These are phyloP conservation scores for Chrysotoxum bicinctum DNA, from an alignment of 2,888 invertebrate genomes.

Conservation along the genomic window DNA sequence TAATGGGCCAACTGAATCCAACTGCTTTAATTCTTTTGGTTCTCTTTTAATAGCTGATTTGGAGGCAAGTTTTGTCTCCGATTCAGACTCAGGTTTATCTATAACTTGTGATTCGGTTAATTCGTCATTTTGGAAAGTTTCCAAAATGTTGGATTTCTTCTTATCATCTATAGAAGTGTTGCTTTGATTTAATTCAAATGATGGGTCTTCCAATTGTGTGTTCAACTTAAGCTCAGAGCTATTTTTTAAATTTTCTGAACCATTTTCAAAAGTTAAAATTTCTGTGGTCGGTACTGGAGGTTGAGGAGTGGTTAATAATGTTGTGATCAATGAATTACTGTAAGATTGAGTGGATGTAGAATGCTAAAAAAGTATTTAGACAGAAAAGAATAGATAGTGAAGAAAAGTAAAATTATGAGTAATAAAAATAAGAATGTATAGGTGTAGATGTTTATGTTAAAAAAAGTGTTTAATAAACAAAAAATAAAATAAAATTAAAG, in stretches of 20 bases:
- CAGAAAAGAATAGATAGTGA: slow-evolving; percentile 11
- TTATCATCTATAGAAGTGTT: neutral
- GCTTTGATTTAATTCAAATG: slow-evolving; percentile 3
- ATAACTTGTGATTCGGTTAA: neutral
- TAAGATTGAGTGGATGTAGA: slow-evolving; percentile 51
- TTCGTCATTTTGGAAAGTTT: neutral
- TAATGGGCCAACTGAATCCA: neutral
- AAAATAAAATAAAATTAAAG: no score
- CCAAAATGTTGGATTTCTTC: neutral
- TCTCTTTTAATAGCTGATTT: slow-evolving; percentile 15
- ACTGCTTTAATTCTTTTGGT: slow-evolving; percentile 1
- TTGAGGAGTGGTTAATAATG: slow-evolving; percentile 39
- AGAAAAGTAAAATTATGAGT: neutral
- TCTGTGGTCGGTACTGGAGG: slow-evolving; percentile 34
- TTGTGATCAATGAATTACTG: slow-evolving; percentile 50
- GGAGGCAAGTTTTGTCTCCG: neutral
- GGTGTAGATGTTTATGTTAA: neutral
- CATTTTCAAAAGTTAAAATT: neutral
- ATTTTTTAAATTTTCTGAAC: neutral
- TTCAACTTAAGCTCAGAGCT: neutral
- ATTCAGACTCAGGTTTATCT: neutral
- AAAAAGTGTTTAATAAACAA: no score
- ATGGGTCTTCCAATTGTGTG: neutral
- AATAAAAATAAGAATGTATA: neutral
- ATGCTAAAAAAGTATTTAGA: slow-evolving; percentile 36